Percentiles rank a stretch among this genome's conserved stretches.
These are phyloP conservation scores for Trichogramma dendrolimi DNA, from an alignment of 2,888 invertebrate genomes.

Conservation along the genomic window DNA sequence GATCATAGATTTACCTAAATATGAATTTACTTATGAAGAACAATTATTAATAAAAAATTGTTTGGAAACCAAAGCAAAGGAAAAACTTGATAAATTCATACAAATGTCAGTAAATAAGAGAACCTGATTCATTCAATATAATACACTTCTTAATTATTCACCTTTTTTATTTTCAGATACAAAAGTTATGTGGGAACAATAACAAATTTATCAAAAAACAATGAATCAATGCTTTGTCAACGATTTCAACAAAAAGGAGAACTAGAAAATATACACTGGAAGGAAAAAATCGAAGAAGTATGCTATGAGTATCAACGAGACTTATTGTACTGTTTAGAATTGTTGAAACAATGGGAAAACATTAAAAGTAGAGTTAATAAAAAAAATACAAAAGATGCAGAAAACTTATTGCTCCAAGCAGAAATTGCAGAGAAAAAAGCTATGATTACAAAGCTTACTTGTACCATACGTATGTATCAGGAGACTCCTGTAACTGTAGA, in stretches of 20 bases:
- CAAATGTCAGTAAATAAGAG: slow-evolving; percentile 33
- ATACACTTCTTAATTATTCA: slow-evolving; percentile 9
- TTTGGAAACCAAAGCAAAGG: slow-evolving; percentile 41
- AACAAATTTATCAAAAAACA: slow-evolving; percentile 36
- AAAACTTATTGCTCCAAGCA: slow-evolving; percentile 37
- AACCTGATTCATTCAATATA: neutral
- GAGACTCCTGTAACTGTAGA: slow-evolving; percentile 50
- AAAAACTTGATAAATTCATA: slow-evolving; percentile 41
- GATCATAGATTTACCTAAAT: slow-evolving; percentile 39
- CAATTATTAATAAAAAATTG: slow-evolving; percentile 39
- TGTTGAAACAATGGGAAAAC: slow-evolving; percentile 46
- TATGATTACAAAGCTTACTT: slow-evolving; percentile 46
- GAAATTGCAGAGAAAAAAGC: slow-evolving; percentile 45
- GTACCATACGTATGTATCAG: slow-evolving; percentile 50
- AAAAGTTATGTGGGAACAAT: slow-evolving; percentile 37
- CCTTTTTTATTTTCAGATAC: slow-evolving; percentile 35
- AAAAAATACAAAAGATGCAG: slow-evolving; percentile 43
- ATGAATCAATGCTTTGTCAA: slow-evolving; percentile 34
- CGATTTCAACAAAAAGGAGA: slow-evolving; percentile 36
- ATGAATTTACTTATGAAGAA: slow-evolving; percentile 46
- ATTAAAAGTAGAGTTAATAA: slow-evolving; percentile 44
- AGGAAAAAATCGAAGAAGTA: slow-evolving; percentile 46
- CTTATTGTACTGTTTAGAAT: slow-evolving; percentile 38
- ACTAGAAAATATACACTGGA: slow-evolving; percentile 41
- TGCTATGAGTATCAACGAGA: slow-evolving; percentile 46